Base-by-base conservation (phyloP, 2,113 vertebrate species). In the Nannobrachium achirus region DNA sequence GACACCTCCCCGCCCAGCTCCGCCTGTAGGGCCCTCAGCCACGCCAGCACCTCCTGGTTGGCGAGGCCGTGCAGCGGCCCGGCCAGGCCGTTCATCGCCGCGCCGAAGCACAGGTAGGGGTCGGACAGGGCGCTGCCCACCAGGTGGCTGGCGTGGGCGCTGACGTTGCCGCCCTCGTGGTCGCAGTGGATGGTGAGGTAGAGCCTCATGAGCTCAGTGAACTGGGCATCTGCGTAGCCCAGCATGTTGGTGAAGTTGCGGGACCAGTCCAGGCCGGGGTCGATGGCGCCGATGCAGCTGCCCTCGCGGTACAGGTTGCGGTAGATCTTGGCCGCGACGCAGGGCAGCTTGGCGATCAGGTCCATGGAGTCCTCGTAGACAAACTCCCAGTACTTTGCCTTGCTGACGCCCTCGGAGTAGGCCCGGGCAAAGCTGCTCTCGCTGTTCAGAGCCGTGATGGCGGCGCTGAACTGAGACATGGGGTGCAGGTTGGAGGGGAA, bases 171-270 rank as follows among this genome's bases (percentile, higher is more conserved):
- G 41, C 96, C 97, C 81, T 99, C 97, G 6, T 98, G 96, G 85
- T 98, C 97, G 88, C 97, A 97, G 94, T 99, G 97, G 83, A 98
- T 99, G 71, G 97, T 97, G 90, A 99, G 97, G 91, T 99, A 99
- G 68, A 99, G 95, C 76, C 97, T 92, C 96, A 98, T 98, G 4
- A 99, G 95, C 88, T 99, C 97, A 2, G 95, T 95, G 89, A 99
- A 99, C 89, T 97, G 91, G 1, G 87, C 38, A 0, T 99, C 95
- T 0, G 50, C 95, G 89, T 99, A 99, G 70, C 97, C 98, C 91
- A 99, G 86, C 97, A 99, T 99, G 92, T 97, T 99, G 89, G 93
- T 95, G 86, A 99, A 99, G 86, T 99, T 99, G 86, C 97, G 93
- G 8, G 98, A 96, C 98, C 98, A 99, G 90, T 99, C 98, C 56